phyloP scores from a whole-genome alignment of 2,888 invertebrate genomes.

The Ligdia adustata region DNA sequence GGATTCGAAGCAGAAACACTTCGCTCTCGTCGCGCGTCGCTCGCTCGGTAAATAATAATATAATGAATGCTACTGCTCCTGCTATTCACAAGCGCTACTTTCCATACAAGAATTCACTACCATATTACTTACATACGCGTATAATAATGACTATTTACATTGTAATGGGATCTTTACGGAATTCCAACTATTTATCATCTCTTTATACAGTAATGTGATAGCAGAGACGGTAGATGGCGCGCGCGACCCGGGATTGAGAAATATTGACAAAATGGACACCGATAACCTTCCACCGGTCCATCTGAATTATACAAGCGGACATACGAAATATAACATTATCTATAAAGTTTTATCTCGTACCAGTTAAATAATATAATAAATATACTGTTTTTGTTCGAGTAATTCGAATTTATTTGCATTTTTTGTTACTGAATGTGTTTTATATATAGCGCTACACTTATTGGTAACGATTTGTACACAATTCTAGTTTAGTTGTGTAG shows the following conservation, averaged over 20 bases:
- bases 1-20: no score
- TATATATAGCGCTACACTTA: no score
- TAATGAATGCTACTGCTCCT: no score
- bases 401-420: not conserved
- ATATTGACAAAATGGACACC: not conserved
- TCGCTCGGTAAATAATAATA: no score
- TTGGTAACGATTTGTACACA: no score
- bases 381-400: not conserved
- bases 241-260: conserved; percentile 10
- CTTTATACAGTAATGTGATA: conserved; percentile 12
- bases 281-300: conserved; percentile 19
- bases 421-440: not conserved
- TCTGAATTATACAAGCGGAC: conserved; percentile 14
- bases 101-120: no score
- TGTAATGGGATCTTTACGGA: conserved; percentile 1
- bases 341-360: conserved; percentile 9
- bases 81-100: not conserved
- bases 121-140: no score
- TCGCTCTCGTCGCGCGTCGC: no score
- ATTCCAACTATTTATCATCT: conserved; percentile 4
- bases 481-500: no score
- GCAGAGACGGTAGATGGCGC: not conserved
- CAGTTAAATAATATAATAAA: conserved; percentile 1
- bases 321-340: conserved; percentile 5
- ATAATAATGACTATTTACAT: not conserved